A percentile compares a stretch with the other conserved stretches of the same genome.
Conservation (phyloP, 2,888 invertebrate species). For the Melinaea menophilus region DNA sequence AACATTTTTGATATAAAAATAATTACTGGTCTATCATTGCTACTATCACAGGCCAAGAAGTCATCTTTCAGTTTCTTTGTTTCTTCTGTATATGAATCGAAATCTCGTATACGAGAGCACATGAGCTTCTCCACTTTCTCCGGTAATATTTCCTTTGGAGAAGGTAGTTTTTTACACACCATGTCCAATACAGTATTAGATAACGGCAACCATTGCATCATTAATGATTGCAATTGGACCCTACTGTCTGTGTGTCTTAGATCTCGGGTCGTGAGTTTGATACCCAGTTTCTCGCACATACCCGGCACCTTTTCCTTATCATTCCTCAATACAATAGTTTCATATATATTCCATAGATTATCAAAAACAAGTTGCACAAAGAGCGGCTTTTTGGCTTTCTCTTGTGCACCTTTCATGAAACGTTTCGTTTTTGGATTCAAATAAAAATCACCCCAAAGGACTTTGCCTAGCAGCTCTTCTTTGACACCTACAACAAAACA, state of each 20-base stretch:
- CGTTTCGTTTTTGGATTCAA: constrained; percentile 90
- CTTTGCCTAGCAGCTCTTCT: constrained; percentile 83
- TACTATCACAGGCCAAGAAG: constrained; percentile 82
- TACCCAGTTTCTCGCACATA: constrained; percentile 86
- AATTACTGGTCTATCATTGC: constrained; percentile 81
- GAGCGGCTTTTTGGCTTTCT: constrained; percentile 93
- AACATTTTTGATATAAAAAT: constrained; percentile 95
- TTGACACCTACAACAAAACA: constrained; percentile 78
- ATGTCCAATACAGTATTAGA: constrained; percentile 88
- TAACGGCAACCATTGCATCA: constrained; percentile 94
- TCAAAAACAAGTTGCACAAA: constrained; percentile 95
- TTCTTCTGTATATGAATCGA: constrained; percentile 81
- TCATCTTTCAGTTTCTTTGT: constrained; percentile 84
- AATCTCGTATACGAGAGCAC: constrained; percentile 83
- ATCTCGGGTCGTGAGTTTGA: constrained; percentile 87
- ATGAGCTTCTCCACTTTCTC: constrained; percentile 91
- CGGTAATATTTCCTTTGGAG: constrained; percentile 85
- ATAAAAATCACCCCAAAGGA: constrained; percentile 97
- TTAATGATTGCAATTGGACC: constrained; percentile 87
- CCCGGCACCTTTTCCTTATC: constrained; percentile 84
- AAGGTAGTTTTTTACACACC: constrained; percentile 88
- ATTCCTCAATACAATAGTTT: constrained; percentile 85
- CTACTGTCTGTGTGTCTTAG: constrained; percentile 86
- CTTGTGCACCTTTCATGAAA: constrained; percentile 92
- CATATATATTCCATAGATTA: constrained; percentile 94